These are phyloP conservation scores for Chiridota heheva DNA, from an alignment of 35 echinoderm and acorn worm genomes.

Conservation along the genomic window DNA sequence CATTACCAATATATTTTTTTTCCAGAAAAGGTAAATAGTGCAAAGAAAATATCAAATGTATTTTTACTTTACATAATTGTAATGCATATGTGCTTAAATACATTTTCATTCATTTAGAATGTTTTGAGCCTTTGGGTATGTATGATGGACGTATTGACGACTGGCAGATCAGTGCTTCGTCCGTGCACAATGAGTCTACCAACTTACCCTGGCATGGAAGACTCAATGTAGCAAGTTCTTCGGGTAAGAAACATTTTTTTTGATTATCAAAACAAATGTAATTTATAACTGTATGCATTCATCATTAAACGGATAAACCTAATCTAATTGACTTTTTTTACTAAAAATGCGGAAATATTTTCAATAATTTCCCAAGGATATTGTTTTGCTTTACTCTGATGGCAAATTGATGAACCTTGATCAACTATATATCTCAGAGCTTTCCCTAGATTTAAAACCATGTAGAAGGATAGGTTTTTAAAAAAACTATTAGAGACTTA, in stretches of 20 bases:
- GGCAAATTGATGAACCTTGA: no score
- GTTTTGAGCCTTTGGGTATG: slow-evolving; percentile 62
- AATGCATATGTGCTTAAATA: no score
- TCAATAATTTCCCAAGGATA: no score
- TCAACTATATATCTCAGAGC: no score
- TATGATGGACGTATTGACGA: slow-evolving; percentile 65
- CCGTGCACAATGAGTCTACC: slow-evolving; percentile 16
- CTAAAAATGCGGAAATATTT: neutral
- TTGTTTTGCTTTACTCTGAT: no score
- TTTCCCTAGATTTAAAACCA: no score
- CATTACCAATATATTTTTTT: no score
- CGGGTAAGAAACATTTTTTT: slow-evolving; percentile 11
- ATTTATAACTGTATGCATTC: neutral
- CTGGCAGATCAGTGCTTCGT: slow-evolving; percentile 51
- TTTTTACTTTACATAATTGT: no score
- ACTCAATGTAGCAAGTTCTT: slow-evolving; percentile 28
- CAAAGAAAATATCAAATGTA: no score
- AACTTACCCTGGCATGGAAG: slow-evolving; percentile 57
- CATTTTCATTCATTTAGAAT: slow-evolving; percentile 38
- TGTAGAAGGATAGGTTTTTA: no score
- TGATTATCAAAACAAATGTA: neutral
- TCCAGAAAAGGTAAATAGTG: no score
- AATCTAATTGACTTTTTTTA: neutral
- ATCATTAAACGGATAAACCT: neutral
- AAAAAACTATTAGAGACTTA: no score